phyloP scores from a whole-genome alignment of 92 coral and sea anemone species.

The Porites evermanni region DNA sequence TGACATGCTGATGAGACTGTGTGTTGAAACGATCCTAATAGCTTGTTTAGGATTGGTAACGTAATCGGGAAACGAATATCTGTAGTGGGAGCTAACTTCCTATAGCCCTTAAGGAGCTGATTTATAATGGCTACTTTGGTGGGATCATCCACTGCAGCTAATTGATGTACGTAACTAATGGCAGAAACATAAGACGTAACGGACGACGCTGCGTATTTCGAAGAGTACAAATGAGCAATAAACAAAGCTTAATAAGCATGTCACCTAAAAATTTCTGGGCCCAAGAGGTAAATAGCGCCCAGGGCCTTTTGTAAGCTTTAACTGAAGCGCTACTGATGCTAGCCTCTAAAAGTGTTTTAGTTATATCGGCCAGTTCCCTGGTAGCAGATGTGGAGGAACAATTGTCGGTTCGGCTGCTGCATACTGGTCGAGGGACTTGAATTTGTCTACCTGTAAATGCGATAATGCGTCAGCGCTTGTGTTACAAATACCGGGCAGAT shows the following conservation, averaged over 20 bases:
- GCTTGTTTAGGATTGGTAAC: neutral
- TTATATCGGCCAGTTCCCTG: constrained; percentile 43
- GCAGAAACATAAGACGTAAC: constrained; percentile 57
- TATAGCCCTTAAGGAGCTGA: constrained; percentile 46
- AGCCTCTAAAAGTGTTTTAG: constrained; percentile 20
- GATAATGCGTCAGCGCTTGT: constrained; percentile 42
- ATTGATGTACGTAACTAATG: constrained; percentile 37
- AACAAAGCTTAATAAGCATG: neutral
- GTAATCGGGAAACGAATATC: constrained; percentile 55
- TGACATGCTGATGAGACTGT: neutral
- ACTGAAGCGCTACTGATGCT: constrained; percentile 21
- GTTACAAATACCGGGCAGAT: constrained; percentile 41
- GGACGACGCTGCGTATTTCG: constrained; percentile 26
- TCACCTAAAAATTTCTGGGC: neutral
- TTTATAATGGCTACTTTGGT: constrained; percentile 3
- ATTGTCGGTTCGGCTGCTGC: constrained; percentile 18
- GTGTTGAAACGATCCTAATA: constrained; percentile 12
- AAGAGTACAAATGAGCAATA: constrained; percentile 22
- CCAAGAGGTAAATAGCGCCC: constrained; percentile 18
- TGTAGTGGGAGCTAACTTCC: constrained; percentile 19
- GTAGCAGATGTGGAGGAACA: constrained; percentile 37
- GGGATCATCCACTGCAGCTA: constrained; percentile 38
- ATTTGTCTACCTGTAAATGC: constrained; percentile 57
- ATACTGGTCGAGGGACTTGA: constrained; percentile 32
- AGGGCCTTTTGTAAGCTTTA: constrained; percentile 22